Conservation (phyloP, 2,888 invertebrate genomes). For the Conistra vaccinii region DNA sequence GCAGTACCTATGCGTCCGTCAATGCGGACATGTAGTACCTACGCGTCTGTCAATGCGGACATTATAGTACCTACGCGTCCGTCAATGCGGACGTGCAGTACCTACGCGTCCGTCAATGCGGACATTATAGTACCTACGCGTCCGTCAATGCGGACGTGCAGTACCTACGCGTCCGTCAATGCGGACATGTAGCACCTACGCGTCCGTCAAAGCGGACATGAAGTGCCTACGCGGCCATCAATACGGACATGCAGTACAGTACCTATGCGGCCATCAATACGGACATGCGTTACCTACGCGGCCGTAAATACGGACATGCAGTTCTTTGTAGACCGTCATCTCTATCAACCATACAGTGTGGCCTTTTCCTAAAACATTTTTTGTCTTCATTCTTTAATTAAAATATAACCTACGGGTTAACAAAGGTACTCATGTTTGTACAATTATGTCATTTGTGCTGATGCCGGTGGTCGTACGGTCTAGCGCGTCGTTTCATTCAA, state of each 20-base stretch:
- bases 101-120: too few relatives aligned
- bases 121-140: too few relatives aligned
- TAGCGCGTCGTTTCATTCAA: background rate
- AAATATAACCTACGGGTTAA: background rate
- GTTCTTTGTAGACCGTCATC: background rate
- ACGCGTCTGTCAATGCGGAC: too few relatives aligned
- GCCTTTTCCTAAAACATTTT: background rate
- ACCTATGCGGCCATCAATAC: too few relatives aligned
- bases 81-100: background rate
- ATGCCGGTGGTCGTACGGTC: background rate
- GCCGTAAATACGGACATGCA: too few relatives aligned
- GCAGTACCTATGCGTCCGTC: background rate
- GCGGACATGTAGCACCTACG: too few relatives aligned
- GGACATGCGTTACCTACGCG: too few relatives aligned
- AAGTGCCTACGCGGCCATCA: background rate
- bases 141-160: background rate
- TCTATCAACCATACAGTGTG: background rate
- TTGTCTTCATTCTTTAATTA: background rate
- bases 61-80: too few relatives aligned
- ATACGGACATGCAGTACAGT: too few relatives aligned
- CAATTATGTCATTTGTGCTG: background rate
- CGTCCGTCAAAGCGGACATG: background rate
- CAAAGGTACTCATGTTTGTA: background rate
- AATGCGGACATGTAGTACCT: too few relatives aligned
- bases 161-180: background rate